Conservation (phyloP, 2,797 vertebrate species). For the Cynopterus sphinx region DNA sequence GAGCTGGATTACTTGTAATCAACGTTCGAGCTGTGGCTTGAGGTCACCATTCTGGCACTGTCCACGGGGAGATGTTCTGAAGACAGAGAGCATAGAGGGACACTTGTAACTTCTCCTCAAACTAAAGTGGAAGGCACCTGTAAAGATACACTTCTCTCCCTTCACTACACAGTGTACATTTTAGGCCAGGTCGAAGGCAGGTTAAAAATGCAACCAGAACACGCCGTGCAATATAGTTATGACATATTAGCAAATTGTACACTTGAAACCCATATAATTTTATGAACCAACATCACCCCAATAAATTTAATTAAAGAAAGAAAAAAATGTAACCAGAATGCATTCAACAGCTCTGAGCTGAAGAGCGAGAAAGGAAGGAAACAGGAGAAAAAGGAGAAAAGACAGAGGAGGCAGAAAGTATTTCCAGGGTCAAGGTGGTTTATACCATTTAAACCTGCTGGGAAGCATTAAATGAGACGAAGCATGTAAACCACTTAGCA, state of each 20-base stretch:
- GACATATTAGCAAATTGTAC: too few relatives aligned
- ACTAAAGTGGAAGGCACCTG: not conserved
- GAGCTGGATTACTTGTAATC: constrained; percentile 58
- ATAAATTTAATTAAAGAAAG: too few relatives aligned
- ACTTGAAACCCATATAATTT: too few relatives aligned
- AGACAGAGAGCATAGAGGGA: not conserved
- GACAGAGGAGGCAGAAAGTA: not conserved
- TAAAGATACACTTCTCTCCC: not conserved
- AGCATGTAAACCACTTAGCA: not conserved
- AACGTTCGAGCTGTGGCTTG: not conserved
- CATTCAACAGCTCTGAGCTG: not conserved
- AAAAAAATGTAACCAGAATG: not conserved
- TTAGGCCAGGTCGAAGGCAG: not conserved
- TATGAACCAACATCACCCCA: too few relatives aligned
- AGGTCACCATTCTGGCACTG: constrained; percentile 57
- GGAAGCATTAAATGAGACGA: not conserved
- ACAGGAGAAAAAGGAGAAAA: not conserved
- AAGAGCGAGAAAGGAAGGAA: not conserved
- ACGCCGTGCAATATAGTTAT: too few relatives aligned
- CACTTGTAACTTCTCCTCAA: not conserved
- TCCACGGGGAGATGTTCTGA: not conserved
- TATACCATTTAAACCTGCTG: not conserved
- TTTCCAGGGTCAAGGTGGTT: not conserved
- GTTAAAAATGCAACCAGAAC: not conserved
- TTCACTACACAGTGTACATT: not conserved